phyloP scores from a whole-genome alignment of 2,797 vertebrate genomes.

The Poecilia wingei region DNA sequence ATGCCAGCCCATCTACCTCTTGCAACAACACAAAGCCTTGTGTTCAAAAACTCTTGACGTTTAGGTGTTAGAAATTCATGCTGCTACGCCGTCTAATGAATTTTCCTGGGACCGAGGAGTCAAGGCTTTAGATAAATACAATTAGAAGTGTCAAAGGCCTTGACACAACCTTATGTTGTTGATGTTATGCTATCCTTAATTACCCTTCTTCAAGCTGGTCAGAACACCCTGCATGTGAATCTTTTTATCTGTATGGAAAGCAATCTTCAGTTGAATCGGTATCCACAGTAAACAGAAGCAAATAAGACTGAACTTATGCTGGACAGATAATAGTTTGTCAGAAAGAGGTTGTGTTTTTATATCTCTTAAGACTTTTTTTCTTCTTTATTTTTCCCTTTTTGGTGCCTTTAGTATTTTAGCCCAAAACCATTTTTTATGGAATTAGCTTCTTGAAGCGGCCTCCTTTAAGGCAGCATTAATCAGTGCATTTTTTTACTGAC shows the following conservation, averaged over 20 bases:
- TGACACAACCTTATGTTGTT: slow-evolving; percentile 61
- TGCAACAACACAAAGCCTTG: slow-evolving; percentile 54
- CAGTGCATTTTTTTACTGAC: slow-evolving; percentile 6
- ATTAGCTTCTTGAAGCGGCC: background rate
- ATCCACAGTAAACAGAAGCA: slow-evolving; percentile 1
- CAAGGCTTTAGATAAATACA: slow-evolving; percentile 77
- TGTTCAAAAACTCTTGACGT: slow-evolving; percentile 77
- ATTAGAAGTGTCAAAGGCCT: slow-evolving; percentile 77
- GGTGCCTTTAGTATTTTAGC: slow-evolving; percentile 7
- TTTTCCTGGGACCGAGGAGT: slow-evolving; percentile 65
- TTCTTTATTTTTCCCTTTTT: background rate
- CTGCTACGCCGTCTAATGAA: slow-evolving; percentile 68
- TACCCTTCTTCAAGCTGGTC: slow-evolving; percentile 55
- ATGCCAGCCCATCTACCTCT: slow-evolving; percentile 23
- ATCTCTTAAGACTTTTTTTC: background rate
- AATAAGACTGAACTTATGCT: slow-evolving; percentile 12
- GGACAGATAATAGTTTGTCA: background rate
- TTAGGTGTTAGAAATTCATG: slow-evolving; percentile 63
- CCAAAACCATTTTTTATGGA: background rate
- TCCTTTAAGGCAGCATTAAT: slow-evolving; percentile 9
- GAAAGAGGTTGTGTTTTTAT: background rate
- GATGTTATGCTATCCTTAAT: slow-evolving; percentile 73
- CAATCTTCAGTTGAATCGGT: slow-evolving; percentile 32
- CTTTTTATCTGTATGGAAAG: slow-evolving; percentile 35
- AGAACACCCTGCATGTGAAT: slow-evolving; percentile 32